phyloP scores from a whole-genome alignment of 2,797 vertebrate genomes.

The Xenops minutus region DNA sequence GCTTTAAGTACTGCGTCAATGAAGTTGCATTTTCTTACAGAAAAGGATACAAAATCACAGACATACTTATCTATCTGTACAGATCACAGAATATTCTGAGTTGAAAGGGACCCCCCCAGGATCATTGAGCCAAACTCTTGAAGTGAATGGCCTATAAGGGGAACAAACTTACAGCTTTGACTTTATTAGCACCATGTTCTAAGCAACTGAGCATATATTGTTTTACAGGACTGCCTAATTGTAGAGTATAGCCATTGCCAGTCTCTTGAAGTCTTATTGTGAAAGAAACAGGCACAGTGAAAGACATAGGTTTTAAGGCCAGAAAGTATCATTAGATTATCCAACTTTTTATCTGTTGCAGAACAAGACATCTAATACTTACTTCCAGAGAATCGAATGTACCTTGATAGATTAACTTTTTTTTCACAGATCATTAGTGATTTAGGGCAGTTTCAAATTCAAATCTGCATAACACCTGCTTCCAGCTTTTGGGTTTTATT shows the following conservation, averaged over 20 bases:
- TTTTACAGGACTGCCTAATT: neutral
- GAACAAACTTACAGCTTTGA: neutral
- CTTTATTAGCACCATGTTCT: neutral
- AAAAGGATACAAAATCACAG: neutral
- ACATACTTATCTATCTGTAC: neutral
- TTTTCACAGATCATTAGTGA: neutral
- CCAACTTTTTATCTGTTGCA: neutral
- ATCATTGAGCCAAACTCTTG: neutral
- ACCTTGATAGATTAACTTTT: neutral
- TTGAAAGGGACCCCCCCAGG: neutral
- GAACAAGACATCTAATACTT: neutral
- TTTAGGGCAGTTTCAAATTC: neutral
- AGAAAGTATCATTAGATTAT: neutral
- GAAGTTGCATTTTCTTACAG: neutral
- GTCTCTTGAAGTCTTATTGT: neutral
- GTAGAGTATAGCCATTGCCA: neutral
- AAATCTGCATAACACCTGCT: conserved; percentile 13
- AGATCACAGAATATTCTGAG: neutral
- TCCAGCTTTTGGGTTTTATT: conserved; percentile 17
- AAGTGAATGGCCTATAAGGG: neutral
- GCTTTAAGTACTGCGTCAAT: neutral
- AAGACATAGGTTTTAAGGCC: neutral
- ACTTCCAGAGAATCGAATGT: neutral
- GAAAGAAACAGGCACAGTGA: neutral
- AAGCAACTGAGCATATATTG: neutral